phyloP scores from a whole-genome alignment of 2,797 vertebrate species.

The Galaxias olidus region DNA sequence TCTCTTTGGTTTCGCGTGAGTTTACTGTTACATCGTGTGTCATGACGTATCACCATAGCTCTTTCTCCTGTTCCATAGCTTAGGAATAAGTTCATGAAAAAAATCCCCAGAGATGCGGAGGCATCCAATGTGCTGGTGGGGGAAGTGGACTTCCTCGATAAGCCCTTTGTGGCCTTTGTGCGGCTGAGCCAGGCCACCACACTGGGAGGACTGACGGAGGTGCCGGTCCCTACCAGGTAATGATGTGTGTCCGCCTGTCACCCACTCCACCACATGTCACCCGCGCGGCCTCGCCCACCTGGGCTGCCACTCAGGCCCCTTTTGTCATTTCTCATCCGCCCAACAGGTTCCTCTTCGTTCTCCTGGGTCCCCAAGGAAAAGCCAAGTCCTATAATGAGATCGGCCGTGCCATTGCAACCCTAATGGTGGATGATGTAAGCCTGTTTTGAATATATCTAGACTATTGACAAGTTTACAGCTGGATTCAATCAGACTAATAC shows the following conservation, averaged over 20 bases:
- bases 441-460: background rate
- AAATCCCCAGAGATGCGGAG: constrained; percentile 95
- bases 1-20: too few relatives aligned
- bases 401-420: constrained; percentile 91
- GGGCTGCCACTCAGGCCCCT: background rate
- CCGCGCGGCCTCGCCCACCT: background rate
- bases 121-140: constrained; percentile 95
- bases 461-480: too few relatives aligned
- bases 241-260: too few relatives aligned
- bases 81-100: constrained; percentile 98
- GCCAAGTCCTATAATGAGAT: constrained; percentile 98
- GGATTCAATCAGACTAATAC: too few relatives aligned
- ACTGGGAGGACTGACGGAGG: constrained; percentile 91
- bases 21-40: background rate
- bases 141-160: constrained; percentile 94
- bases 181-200: constrained; percentile 90
- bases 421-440: constrained; percentile 97
- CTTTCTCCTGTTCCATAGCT: constrained; percentile 65
- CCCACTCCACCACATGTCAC: background rate
- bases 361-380: constrained; percentile 85
- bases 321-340: background rate
- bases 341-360: constrained; percentile 76
- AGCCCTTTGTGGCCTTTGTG: constrained; percentile 94
- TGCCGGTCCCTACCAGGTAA: constrained; percentile 95
- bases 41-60: background rate